These are phyloP conservation scores for Blastobasis adustella DNA, from an alignment of 2,888 invertebrate genomes.

Conservation along the genomic window DNA sequence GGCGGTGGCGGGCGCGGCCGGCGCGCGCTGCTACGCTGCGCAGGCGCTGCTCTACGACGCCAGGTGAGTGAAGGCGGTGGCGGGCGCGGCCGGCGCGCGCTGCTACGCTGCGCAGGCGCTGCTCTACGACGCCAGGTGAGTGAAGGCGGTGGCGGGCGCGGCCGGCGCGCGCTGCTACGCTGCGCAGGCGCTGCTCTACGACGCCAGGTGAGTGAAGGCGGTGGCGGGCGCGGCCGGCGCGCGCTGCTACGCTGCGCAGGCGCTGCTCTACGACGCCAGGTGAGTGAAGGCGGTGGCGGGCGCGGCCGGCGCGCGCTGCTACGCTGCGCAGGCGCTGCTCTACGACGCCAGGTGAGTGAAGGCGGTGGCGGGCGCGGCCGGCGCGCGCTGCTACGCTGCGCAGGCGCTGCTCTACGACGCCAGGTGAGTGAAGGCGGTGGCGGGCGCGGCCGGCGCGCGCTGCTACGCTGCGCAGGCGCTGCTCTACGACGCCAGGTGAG, in stretches of 20 bases:
- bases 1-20: conserved; percentile 63
- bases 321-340: conserved; percentile 88
- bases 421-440: conserved; percentile 62
- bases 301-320: conserved; percentile 85
- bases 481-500: conserved; percentile 85
- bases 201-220: conserved; percentile 80
- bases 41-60: conserved; percentile 93
- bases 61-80: conserved; percentile 62
- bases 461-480: conserved; percentile 93
- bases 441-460: conserved; percentile 77
- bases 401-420: conserved; percentile 93
- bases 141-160: conserved; percentile 56
- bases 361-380: conserved; percentile 63
- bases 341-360: conserved; percentile 87
- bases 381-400: conserved; percentile 92
- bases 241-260: conserved; percentile 92
- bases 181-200: conserved; percentile 89
- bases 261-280: conserved; percentile 90
- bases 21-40: conserved; percentile 92
- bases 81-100: conserved; percentile 77
- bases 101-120: conserved; percentile 93
- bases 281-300: conserved; percentile 57
- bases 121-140: conserved; percentile 85
- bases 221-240: conserved; percentile 71
- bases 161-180: conserved; percentile 91